Conservation (phyloP, 2,113 vertebrate species). For the Tetraodon nigroviridis region DNA sequence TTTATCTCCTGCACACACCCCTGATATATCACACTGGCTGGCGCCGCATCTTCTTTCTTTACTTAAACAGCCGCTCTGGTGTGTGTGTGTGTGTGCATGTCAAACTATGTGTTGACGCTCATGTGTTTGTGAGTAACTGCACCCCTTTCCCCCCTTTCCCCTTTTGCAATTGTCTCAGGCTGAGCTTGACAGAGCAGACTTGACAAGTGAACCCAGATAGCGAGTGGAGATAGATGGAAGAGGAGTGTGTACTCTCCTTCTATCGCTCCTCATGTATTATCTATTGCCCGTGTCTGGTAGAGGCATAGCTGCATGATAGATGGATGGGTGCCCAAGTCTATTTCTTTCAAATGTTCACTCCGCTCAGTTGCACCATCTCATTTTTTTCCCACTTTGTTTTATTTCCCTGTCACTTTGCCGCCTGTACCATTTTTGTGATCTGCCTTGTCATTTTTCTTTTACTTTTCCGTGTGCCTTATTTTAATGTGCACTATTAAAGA, state of each 20-base stretch:
- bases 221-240: slow-evolving; percentile 58
- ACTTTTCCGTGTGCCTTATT: slow-evolving; percentile 3
- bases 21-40: background rate
- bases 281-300: slow-evolving; percentile 59
- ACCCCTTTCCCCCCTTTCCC: background rate
- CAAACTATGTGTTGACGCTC: slow-evolving; percentile 3
- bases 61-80: background rate
- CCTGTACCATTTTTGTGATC: slow-evolving; percentile 23
- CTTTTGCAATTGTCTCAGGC: slow-evolving; percentile 44
- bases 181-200: slow-evolving; percentile 48
- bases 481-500: background rate
- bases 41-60: background rate
- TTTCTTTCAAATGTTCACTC: slow-evolving; percentile 45
- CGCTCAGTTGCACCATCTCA: slow-evolving; percentile 29
- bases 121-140: slow-evolving; percentile 17
- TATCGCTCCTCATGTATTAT: slow-evolving; percentile 67
- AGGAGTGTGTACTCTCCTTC: slow-evolving; percentile 57
- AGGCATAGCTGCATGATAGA: slow-evolving; percentile 55
- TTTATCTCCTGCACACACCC: background rate
- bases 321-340: slow-evolving; percentile 53
- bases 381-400: slow-evolving; percentile 28
- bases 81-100: background rate
- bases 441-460: slow-evolving; percentile 13
- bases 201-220: slow-evolving; percentile 60
- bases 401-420: slow-evolving; percentile 29